Evolutionary conservation across 2,797 vertebrate genomes (phyloP).

Genomic region (Rhinella marina): DNA sequence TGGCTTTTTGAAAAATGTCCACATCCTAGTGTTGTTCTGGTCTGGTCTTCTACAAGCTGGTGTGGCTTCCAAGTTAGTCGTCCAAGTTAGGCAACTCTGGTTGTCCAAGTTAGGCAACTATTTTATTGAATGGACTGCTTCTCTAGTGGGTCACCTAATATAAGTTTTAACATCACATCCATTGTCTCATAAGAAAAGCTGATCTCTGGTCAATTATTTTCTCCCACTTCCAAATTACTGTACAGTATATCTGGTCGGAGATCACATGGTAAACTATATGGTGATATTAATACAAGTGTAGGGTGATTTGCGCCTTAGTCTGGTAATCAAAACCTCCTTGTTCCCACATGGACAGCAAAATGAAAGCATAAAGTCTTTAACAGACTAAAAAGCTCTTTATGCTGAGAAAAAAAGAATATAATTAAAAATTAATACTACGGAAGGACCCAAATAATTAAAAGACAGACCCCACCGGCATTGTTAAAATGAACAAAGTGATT

Average conservation of each 20-base stretch:
- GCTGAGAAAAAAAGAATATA: conserved; percentile 53
- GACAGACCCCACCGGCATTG: conserved; percentile 61
- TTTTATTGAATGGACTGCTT: too few species aligned
- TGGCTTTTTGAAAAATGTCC: too few species aligned
- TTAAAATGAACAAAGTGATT: conserved; percentile 64
- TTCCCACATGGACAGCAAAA: conserved; percentile 36
- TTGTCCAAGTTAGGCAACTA: too few species aligned
- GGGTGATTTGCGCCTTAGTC: background rate
- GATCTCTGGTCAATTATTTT: background rate
- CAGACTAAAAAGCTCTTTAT: conserved; percentile 55
- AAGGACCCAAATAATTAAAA: conserved; percentile 63
- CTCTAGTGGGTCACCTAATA: background rate
- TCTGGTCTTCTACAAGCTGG: too few species aligned
- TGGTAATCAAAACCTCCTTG: conserved; percentile 48
- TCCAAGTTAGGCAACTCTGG: too few species aligned
- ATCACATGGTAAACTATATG: background rate
- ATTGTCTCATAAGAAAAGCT: background rate
- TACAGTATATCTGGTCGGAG: background rate
- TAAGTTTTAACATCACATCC: background rate
- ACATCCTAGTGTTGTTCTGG: too few species aligned
- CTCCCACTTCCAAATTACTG: background rate
- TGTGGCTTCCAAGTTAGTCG: too few species aligned
- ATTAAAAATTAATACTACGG: conserved; percentile 62
- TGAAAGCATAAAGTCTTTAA: conserved; percentile 48
- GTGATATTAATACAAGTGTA: background rate